phyloP scores from a whole-genome alignment of 2,797 vertebrate species.

The Aratinga solstitialis region DNA sequence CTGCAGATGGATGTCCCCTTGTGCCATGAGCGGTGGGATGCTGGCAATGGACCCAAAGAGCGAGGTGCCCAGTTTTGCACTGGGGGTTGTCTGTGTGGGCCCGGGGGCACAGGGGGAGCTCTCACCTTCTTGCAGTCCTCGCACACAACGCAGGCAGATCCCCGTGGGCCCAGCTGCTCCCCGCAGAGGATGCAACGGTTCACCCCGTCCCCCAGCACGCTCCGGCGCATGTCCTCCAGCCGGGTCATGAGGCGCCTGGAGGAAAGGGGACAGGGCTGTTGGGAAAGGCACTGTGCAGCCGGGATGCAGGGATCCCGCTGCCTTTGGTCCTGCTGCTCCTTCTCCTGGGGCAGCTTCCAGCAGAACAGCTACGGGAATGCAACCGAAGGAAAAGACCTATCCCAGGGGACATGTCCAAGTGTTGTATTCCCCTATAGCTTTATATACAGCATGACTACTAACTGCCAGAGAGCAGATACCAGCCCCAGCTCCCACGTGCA shows the following conservation, averaged over 20 bases:
- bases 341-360: not conserved
- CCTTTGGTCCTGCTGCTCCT: not conserved
- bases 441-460: fast-evolving
- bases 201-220: constrained; percentile 87
- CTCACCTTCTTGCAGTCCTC: constrained; percentile 93
- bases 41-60: fast-evolving
- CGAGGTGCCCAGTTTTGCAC: fast-evolving
- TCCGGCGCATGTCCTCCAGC: constrained; percentile 88
- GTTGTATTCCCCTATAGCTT: not conserved
- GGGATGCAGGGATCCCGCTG: not conserved
- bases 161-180: constrained; percentile 82
- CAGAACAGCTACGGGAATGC: fast-evolving
- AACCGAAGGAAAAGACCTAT: not conserved
- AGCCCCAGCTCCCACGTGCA: fast-evolving
- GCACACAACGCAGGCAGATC: constrained; percentile 85
- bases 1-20: not conserved
- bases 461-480: not conserved
- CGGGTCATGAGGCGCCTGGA: constrained; percentile 87
- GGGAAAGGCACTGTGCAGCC: fast-evolving
- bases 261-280: not conserved
- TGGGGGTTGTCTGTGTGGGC: fast-evolving
- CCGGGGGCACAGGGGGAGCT: fast-evolving
- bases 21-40: fast-evolving
- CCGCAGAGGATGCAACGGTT: constrained; percentile 90
- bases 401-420: fast-evolving